Percentiles rank a stretch among this genome's conserved stretches.
Conservation (phyloP, 2,797 vertebrate genomes). For the Bufotes viridis region DNA sequence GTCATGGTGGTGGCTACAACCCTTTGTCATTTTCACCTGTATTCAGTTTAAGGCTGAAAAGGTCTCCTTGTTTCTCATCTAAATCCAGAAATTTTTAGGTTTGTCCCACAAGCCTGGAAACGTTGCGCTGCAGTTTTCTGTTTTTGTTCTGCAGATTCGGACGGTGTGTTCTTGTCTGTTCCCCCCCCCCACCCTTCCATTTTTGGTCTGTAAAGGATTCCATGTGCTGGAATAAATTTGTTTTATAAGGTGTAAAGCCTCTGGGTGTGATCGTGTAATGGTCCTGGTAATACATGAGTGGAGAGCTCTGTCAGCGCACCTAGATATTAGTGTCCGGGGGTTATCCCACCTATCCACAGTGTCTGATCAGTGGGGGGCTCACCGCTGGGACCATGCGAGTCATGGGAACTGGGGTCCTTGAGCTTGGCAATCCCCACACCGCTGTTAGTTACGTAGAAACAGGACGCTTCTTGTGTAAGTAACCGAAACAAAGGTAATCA, state of each 20-base stretch:
- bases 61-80: too few relatives aligned
- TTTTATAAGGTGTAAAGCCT: conserved; percentile 76
- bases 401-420: too few relatives aligned
- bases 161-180: background rate
- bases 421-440: too few relatives aligned
- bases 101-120: background rate
- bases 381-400: too few relatives aligned
- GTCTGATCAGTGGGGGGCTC: too few relatives aligned
- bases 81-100: too few relatives aligned
- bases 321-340: background rate
- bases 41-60: background rate
- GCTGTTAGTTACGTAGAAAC: too few relatives aligned
- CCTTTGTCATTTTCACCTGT: background rate
- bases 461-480: too few relatives aligned
- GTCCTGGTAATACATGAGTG: background rate
- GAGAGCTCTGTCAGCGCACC: background rate
- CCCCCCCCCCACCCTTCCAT: background rate
- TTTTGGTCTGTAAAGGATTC: background rate
- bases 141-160: background rate
- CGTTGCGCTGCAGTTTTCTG: background rate
- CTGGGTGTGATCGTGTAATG: background rate
- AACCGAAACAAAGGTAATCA: too few relatives aligned
- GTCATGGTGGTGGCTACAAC: too few relatives aligned
- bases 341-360: too few relatives aligned
- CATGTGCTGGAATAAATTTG: conserved; percentile 79